These are phyloP conservation scores for Arctopsyche grandis DNA, from an alignment of 1,140 invertebrate genomes.

Conservation along the genomic window DNA sequence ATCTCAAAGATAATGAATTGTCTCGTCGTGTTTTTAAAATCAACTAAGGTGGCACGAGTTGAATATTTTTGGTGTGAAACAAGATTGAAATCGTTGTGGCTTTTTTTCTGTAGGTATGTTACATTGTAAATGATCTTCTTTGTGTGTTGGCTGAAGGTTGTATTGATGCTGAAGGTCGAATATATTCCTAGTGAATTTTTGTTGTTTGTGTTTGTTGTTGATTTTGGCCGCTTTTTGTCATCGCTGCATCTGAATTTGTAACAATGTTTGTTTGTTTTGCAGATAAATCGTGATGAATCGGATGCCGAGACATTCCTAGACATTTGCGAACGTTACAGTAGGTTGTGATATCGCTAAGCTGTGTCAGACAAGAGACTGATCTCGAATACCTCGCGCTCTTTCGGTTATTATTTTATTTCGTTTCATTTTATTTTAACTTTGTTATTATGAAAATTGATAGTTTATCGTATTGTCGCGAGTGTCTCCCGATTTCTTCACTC, in stretches of 20 bases:
- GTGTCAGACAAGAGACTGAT: neutral
- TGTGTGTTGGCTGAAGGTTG: too few species aligned
- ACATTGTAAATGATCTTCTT: too few species aligned
- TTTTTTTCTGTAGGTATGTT: too few species aligned
- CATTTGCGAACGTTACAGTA: constrained; percentile 23
- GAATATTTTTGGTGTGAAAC: too few species aligned
- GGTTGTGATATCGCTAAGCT: neutral
- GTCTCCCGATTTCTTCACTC: neutral
- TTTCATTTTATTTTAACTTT: neutral
- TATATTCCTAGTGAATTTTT: too few species aligned
- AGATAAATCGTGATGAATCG: constrained; percentile 3
- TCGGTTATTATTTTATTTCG: neutral
- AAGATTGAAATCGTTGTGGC: too few species aligned
- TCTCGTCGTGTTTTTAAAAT: too few species aligned
- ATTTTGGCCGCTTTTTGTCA: neutral
- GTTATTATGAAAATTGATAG: neutral
- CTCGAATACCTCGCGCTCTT: neutral
- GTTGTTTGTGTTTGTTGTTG: neutral
- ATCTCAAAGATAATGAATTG: too few species aligned
- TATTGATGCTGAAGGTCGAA: too few species aligned
- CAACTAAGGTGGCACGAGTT: too few species aligned
- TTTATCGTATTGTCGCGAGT: neutral
- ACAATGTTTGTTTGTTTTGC: neutral
- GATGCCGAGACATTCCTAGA: constrained; percentile 12
- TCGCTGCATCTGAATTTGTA: neutral